Evolutionary conservation across 2,888 invertebrate species (phyloP).

Genomic region (Rhamphomyia laevipes): DNA sequence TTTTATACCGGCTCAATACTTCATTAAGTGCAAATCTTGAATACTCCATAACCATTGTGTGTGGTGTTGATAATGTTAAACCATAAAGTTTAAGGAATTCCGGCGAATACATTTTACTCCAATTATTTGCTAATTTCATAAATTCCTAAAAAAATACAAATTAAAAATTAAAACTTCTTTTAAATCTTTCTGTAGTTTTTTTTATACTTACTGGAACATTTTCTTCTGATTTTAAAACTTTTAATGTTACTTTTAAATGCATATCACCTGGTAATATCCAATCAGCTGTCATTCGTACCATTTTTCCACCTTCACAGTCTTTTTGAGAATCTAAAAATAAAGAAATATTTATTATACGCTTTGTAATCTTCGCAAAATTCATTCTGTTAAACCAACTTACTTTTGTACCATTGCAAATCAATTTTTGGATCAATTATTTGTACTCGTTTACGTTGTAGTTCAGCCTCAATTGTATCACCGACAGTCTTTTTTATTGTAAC

Average conservation of each 20-base stretch:
- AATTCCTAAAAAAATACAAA: conserved; percentile 49
- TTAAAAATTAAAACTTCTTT: conserved; percentile 1
- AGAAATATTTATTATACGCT: conserved; percentile 6
- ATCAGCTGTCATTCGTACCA: conserved; percentile 58
- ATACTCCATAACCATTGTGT: conserved; percentile 73
- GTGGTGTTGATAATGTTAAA: conserved; percentile 60
- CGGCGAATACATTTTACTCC: conserved; percentile 65
- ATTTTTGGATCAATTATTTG: conserved; percentile 34
- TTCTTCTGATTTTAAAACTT: conserved; percentile 55
- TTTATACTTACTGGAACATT: conserved; percentile 45
- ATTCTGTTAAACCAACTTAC: conserved; percentile 21
- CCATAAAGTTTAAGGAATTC: conserved; percentile 69
- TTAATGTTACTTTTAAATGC: conserved; percentile 68
- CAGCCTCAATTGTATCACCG: conserved; percentile 29
- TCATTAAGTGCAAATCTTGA: conserved; percentile 61
- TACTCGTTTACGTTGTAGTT: conserved; percentile 29
- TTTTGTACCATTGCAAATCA: conserved; percentile 33
- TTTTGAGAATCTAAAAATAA: conserved; percentile 44
- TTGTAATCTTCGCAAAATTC: background rate
- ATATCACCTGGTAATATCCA: conserved; percentile 67
- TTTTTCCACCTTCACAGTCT: conserved; percentile 49
- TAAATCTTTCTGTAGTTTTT: background rate
- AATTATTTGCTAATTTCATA: conserved; percentile 61
- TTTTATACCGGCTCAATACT: conserved; percentile 35
- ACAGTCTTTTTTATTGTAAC: conserved; percentile 33